Conservation (phyloP, 2,888 invertebrate species). For the Dastarcus helophoroides region DNA sequence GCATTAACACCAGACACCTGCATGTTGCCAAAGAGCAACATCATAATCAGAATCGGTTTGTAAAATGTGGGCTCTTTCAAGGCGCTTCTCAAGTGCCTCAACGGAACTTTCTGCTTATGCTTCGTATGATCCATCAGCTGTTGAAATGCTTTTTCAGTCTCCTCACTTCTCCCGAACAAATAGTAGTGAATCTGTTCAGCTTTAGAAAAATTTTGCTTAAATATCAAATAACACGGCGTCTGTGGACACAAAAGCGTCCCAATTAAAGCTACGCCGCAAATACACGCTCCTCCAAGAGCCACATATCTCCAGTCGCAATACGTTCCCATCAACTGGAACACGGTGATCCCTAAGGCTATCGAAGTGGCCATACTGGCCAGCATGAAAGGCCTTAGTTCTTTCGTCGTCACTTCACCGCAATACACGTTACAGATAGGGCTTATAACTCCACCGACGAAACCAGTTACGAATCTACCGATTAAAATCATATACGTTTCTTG, state of each 20-base stretch:
- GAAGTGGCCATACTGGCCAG: conserved; percentile 48
- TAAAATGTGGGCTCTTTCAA: conserved; percentile 40
- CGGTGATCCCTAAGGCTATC: conserved; percentile 50
- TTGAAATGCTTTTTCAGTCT: too few species aligned
- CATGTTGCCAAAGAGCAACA: conserved; percentile 51
- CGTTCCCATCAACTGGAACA: conserved; percentile 53
- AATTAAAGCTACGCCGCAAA: too few species aligned
- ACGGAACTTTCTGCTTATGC: too few species aligned
- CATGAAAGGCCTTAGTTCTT: conserved; percentile 45
- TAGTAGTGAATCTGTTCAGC: too few species aligned
- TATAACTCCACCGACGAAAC: conserved; percentile 37
- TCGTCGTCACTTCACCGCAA: conserved; percentile 38
- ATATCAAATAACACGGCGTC: too few species aligned
- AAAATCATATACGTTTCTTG: conserved; percentile 42
- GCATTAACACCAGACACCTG: conserved; percentile 64
- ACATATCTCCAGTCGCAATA: conserved; percentile 52
- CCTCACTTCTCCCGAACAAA: too few species aligned
- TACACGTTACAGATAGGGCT: conserved; percentile 33
- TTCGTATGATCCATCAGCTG: too few species aligned
- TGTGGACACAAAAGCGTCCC: too few species aligned
- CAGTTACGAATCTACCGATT: conserved; percentile 27
- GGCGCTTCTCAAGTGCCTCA: not conserved
- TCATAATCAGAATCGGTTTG: conserved; percentile 49
- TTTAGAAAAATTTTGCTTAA: too few species aligned
- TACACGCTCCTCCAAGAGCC: too few species aligned